Conservation (phyloP, 2,113 vertebrate species). For the Ophiodon elongatus region DNA sequence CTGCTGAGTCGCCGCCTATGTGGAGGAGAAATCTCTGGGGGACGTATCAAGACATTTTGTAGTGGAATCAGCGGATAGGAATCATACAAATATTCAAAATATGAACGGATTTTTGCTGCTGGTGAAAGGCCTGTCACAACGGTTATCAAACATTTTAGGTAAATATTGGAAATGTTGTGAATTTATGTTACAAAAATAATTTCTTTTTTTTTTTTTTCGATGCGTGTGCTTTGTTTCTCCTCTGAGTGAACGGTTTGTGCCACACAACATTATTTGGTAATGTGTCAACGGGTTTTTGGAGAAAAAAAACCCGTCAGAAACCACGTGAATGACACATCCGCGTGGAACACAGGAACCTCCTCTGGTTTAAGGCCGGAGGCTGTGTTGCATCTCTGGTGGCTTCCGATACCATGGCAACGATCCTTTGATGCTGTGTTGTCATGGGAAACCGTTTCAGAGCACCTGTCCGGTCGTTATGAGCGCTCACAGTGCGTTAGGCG, state of each 20-base stretch:
- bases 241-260: conserved; percentile 59
- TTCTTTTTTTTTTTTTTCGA: conserved; percentile 16
- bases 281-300: conserved; percentile 33
- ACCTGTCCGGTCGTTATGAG: conserved; percentile 36
- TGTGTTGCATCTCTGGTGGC: conserved; percentile 42
- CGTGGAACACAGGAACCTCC: conserved; percentile 58
- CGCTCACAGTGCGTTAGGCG: conserved; percentile 71
- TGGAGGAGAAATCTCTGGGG: conserved; percentile 12
- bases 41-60: neutral
- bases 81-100: conserved; percentile 56
- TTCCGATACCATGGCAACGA: conserved; percentile 71
- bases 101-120: conserved; percentile 58
- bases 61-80: conserved; percentile 14
- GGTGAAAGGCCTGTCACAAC: conserved; percentile 63
- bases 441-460: conserved; percentile 56
- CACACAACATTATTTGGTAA: conserved; percentile 65
- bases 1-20: conserved; percentile 28
- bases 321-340: conserved; percentile 48
- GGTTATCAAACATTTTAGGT: conserved; percentile 27
- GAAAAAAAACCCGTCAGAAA: conserved; percentile 43
- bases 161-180: conserved; percentile 43
- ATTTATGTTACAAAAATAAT: conserved; percentile 78
- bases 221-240: conserved; percentile 63
- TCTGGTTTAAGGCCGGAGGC: conserved; percentile 79
- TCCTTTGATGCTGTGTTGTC: conserved; percentile 53